phyloP scores from a whole-genome alignment of 2,797 vertebrate genomes.

The Trichosurus vulpecula region DNA sequence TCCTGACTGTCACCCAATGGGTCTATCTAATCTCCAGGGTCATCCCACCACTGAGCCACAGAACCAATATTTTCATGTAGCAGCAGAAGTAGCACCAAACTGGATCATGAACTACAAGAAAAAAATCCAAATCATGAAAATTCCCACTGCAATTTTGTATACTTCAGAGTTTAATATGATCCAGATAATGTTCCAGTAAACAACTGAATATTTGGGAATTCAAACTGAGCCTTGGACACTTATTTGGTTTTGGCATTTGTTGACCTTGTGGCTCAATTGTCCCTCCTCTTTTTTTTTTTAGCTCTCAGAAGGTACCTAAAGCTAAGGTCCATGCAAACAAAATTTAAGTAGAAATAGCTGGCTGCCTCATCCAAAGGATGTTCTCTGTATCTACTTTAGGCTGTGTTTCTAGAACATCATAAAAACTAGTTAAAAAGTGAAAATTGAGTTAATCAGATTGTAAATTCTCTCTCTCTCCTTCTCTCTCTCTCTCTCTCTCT shows the following conservation, averaged over 20 bases:
- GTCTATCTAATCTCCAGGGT: not conserved
- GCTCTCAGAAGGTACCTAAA: conserved; percentile 39
- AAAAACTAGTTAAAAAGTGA: too few relatives aligned
- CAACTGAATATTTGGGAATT: conserved; percentile 48
- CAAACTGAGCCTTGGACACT: conserved; percentile 48
- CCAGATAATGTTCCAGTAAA: conserved; percentile 43
- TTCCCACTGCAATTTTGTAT: conserved; percentile 41
- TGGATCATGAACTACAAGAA: not conserved
- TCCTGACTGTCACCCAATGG: not conserved
- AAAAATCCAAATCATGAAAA: not conserved
- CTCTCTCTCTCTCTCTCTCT: too few relatives aligned
- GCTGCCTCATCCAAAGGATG: not conserved
- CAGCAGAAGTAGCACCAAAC: not conserved
- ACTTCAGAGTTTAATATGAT: conserved; percentile 28
- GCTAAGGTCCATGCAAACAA: not conserved
- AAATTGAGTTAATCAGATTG: too few relatives aligned
- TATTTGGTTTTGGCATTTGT: not conserved
- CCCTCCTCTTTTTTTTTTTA: conserved; percentile 8
- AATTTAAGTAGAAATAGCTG: conserved; percentile 37
- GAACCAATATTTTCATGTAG: not conserved
- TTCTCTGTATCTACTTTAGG: not conserved
- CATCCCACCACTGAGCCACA: not conserved
- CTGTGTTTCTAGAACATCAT: not conserved
- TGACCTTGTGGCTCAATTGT: conserved; percentile 41
- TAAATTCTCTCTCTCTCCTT: too few relatives aligned